Evolutionary conservation across 2,888 invertebrate species (phyloP).

Genomic region (Chironomus tentans): DNA sequence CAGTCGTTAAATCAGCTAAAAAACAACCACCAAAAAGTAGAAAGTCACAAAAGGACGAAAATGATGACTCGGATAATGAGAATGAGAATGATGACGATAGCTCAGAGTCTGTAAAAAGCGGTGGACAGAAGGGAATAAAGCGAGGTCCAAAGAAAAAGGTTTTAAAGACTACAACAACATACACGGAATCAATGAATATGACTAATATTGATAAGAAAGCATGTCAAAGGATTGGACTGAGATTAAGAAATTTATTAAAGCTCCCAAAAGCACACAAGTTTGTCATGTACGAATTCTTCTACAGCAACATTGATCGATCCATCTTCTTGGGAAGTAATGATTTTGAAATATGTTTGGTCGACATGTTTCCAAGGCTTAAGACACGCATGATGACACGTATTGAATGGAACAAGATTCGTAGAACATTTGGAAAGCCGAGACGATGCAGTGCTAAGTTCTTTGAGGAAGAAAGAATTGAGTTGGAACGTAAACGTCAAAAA

Average conservation of each 20-base stretch:
- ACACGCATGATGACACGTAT: conserved; percentile 73
- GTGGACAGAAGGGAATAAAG: neutral
- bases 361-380: conserved; percentile 87
- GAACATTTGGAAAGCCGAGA: conserved; percentile 95
- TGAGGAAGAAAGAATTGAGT: conserved; percentile 82
- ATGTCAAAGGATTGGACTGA: conserved; percentile 82
- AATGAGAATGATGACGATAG: conserved; percentile 20
- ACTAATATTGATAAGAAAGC: conserved; percentile 68
- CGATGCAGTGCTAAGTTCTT: conserved; percentile 93
- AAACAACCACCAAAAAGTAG: conserved; percentile 31
- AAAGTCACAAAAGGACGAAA: neutral
- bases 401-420: conserved; percentile 91
- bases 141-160: neutral
- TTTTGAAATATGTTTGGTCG: conserved; percentile 85
- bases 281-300: conserved; percentile 99
- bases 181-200: conserved; percentile 29
- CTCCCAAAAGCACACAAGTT: conserved; percentile 97
- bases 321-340: conserved; percentile 95
- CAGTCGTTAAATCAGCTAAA: conserved; percentile 48
- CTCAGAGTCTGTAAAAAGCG: conserved; percentile 25
- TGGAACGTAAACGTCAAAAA: conserved; percentile 83
- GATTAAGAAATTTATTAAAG: conserved; percentile 85
- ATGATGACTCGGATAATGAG: conserved; percentile 5
- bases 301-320: conserved; percentile 93
- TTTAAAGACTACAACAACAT: conserved; percentile 9